These are phyloP conservation scores for Furcula furcula DNA, from an alignment of 2,888 invertebrate species.

Conservation along the genomic window DNA sequence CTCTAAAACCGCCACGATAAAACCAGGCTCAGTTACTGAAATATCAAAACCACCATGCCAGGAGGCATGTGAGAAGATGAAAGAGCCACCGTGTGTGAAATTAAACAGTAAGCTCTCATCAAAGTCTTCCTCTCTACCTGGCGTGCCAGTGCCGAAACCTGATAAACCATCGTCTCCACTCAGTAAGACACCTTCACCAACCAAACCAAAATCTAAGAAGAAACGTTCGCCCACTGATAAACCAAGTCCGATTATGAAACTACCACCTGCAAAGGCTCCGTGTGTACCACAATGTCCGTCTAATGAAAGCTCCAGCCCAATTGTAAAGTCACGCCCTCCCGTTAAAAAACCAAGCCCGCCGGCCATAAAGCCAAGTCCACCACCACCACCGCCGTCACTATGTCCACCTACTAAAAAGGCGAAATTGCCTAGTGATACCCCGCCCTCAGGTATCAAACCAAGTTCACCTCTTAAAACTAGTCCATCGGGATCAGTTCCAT, in stretches of 20 bases:
- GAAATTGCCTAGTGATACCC: no score
- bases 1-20: conserved; percentile 31
- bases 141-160: neutral
- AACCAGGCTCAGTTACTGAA: conserved; percentile 21
- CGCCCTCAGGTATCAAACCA: no score
- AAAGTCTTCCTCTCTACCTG: neutral
- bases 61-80: conserved; percentile 21
- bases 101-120: neutral
- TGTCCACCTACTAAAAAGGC: no score
- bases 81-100: conserved; percentile 26
- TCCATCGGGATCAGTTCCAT: no score
- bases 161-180: neutral
- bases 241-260: neutral
- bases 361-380: neutral
- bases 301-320: neutral
- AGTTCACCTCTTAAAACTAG: no score
- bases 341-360: neutral
- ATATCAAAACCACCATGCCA: conserved; percentile 34
- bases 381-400: no score
- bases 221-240: neutral
- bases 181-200: neutral
- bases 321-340: neutral
- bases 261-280: neutral
- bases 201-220: neutral
- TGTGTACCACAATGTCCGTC: neutral